Evolutionary conservation across 2,113 vertebrate genomes (phyloP).

Genomic region (Ibidorhyncha struthersii): DNA sequence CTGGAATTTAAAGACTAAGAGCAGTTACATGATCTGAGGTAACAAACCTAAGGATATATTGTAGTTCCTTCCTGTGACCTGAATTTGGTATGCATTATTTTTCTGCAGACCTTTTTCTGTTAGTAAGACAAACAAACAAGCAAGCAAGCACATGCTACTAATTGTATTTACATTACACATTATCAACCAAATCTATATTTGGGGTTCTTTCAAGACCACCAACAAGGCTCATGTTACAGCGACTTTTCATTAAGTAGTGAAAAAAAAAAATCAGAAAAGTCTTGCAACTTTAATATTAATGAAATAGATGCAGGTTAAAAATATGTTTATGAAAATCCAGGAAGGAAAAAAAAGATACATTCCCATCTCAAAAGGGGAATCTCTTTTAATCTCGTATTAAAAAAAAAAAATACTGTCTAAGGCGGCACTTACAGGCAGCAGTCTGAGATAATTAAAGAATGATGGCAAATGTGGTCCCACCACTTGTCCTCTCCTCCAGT

Average conservation of each 20-base stretch:
- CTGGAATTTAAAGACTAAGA: conserved; percentile 40
- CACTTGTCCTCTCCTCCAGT: background rate
- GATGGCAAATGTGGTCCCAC: background rate
- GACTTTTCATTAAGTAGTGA: conserved; percentile 45
- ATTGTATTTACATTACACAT: conserved; percentile 90
- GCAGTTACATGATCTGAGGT: conserved; percentile 18
- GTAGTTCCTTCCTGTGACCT: conserved; percentile 23
- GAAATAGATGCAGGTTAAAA: conserved; percentile 1
- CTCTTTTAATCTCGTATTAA: background rate
- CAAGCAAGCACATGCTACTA: conserved; percentile 77
- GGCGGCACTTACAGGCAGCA: conserved; percentile 11
- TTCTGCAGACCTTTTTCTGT: conserved; percentile 57
- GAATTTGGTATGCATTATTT: conserved; percentile 60
- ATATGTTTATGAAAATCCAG: background rate
- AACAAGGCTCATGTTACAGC: conserved; percentile 67
- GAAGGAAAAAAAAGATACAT: background rate
- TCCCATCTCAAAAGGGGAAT: background rate
- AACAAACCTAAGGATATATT: conserved; percentile 19
- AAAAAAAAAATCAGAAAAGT: background rate
- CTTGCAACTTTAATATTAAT: background rate
- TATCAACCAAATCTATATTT: conserved; percentile 79
- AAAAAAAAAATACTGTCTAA: background rate
- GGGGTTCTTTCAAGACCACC: conserved; percentile 90
- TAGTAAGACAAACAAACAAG: conserved; percentile 42
- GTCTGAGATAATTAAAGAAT: background rate